Evolutionary conservation across 2,888 invertebrate species (phyloP).

Genomic region (Drosophila buzzatii): DNA sequence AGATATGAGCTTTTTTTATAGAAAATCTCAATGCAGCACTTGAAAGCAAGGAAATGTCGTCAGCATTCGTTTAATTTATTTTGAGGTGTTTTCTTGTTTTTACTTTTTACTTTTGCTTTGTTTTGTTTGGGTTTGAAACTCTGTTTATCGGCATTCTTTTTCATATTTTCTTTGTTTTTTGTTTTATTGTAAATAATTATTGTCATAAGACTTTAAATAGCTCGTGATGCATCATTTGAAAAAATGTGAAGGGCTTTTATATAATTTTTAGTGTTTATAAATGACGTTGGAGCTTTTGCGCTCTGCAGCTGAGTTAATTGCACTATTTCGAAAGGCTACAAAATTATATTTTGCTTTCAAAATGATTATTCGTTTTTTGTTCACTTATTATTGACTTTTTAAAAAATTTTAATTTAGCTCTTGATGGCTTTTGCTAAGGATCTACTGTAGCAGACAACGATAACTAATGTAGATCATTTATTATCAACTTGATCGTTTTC

Average conservation of each 20-base stretch:
- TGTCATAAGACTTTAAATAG: constrained; percentile 34
- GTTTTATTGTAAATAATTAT: constrained; percentile 23
- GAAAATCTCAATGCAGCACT: constrained; percentile 47
- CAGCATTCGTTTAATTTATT: constrained; percentile 60
- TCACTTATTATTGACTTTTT: not conserved
- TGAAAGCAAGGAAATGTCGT: constrained; percentile 42
- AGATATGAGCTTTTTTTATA: constrained; percentile 20
- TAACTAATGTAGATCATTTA: constrained; percentile 1
- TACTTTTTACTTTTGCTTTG: not conserved
- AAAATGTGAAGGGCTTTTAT: constrained; percentile 50
- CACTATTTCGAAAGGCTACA: constrained; percentile 30
- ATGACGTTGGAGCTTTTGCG: constrained; percentile 17
- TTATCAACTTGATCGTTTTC: not conserved
- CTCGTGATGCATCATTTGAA: constrained; percentile 45
- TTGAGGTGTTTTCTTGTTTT: constrained; percentile 24
- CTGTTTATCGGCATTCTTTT: constrained; percentile 35
- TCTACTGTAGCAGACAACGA: constrained; percentile 4
- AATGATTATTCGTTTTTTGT: constrained; percentile 23
- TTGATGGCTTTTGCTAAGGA: constrained; percentile 6
- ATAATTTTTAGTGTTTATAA: constrained; percentile 19
- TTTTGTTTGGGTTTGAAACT: not conserved
- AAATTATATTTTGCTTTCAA: constrained; percentile 34
- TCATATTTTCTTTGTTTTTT: constrained; percentile 8
- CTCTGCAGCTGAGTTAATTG: constrained; percentile 36
- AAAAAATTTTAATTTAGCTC: not conserved